Evolutionary conservation across 2,113 vertebrate genomes (phyloP), one percentile per base, ranked within the genome.

Genomic region (Macroglossus sobrinus): DNA sequence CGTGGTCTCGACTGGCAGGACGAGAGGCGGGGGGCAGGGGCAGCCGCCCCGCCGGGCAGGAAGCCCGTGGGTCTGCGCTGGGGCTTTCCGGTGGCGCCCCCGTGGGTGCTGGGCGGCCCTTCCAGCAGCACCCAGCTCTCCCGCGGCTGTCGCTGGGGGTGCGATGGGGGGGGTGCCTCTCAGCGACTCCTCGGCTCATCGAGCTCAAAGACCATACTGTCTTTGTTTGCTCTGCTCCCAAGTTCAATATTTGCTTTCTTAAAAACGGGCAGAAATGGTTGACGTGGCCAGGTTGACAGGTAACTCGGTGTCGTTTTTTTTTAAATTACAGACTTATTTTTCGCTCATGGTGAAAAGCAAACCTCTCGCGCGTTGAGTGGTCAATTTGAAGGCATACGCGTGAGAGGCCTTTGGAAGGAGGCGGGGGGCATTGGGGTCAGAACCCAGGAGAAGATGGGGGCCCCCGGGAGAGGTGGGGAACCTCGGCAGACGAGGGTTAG

Each of bases 121-220:
- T 2, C 63, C 15, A 50, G 3, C 40, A 47, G 9, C 6, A 8
- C 12, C 24, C 1, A 14, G 43, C 6, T 71, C 68, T 24, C n/a
- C 76, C 4, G 0, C 0, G 50, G 10, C 13, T 43, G 5, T 21
- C 11, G 12, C 2, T 22, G 3, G 26, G n/a, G 64, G 72, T 16
- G 19, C 15, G 15, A 26, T 24, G 47, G 45, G 53, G 74, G 53
- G 28, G 4, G 4, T 21, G 14, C 6, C 2, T 57, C n/a, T 55
- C 4, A 21, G 80, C 33, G 33, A 30, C 57, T n/a, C n/a, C 26
- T 35, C 35, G 57, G 47, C 43, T 82, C 59, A 21, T 24, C 53
- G 26, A 0, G 26, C 50, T 81, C 12, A 35, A 33, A 79, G 57
- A 4, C 47, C 35, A 5, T 55, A 6, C 7, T 40, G 40, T 35